Evolutionary conservation across 2,113 vertebrate species (phyloP), one percentile per base, ranked within the genome.

Genomic region (Cyprinodon variegatus): DNA sequence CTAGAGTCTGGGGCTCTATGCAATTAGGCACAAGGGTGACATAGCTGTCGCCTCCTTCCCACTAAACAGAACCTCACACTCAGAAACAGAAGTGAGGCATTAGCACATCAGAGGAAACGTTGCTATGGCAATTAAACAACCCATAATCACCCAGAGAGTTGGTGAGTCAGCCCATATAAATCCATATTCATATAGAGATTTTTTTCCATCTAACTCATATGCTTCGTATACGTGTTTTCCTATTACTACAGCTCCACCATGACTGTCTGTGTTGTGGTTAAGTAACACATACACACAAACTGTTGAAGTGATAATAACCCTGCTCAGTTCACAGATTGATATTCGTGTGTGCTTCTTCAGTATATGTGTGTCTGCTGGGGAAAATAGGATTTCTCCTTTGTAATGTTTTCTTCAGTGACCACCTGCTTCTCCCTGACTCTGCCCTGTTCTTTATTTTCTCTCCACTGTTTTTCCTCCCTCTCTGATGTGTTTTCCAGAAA

Each of bases 121-220:
- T 92, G 71, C 91, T 78, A 84, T 87, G 85, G 87, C 8, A 78
- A 86, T 64, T 66, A n/a, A 2, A 86, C 85, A 86, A 88, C 84
- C 87, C 82, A 84, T 88, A 90, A 91, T 93, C 83, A 86, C 73
- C 72, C 64, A 76, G 46, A 61, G 68, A 81, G 74, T 60, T 53
- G 57, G 72, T 92, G 90, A 92, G 77, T 93, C 91, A 92, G 66
- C 59, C 70, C 1, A 59, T 46, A 22, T 88, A 84, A 76, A 88
- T 88, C 62, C 65, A 83, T 87, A 83, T 87, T 89, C 79, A 79
- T 75, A 67, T 82, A n/a, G 37, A 37, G 43, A 64, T 65, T 76
- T 37, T 65, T 48, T 64, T 74, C 39, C 67, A 71, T 74, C 53
- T 63, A 9, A 36, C 59, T 53, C 60, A 77, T 57, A 76, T 76